Evolutionary conservation across 2,888 invertebrate genomes (phyloP).

Genomic region (Germaria angustata): DNA sequence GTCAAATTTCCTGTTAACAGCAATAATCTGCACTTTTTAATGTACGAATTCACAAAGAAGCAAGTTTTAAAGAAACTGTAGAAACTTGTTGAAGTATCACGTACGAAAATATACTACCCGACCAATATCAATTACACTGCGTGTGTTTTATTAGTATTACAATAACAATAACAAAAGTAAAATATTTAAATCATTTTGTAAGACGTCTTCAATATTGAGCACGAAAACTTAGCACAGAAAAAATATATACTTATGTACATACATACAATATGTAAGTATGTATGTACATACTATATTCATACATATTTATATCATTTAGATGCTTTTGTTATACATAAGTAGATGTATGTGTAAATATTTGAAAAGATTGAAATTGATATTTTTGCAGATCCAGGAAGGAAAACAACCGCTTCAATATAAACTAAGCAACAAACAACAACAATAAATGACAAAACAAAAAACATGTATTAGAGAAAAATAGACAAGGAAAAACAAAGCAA

Average conservation of each 20-base stretch:
- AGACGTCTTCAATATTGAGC: no score
- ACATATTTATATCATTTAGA: no score
- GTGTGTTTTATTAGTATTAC: neutral
- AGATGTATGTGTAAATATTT: no score
- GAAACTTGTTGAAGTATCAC: neutral
- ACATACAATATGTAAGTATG: no score
- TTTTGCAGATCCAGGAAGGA: neutral
- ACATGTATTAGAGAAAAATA: slow-evolving; percentile 10
- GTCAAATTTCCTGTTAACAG: neutral
- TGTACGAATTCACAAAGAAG: neutral
- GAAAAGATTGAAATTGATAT: neutral
- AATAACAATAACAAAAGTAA: neutral
- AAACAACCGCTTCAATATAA: no score
- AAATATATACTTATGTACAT: no score
- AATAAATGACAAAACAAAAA: slow-evolving; percentile 36
- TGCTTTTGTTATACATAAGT: no score
- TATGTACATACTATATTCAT: no score
- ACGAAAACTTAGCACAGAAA: no score
- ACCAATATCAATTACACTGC: neutral
- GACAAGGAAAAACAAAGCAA: slow-evolving; percentile 15
- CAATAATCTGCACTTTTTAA: neutral
- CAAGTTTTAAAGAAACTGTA: neutral
- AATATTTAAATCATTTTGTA: no score
- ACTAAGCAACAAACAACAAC: neutral
- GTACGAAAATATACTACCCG: neutral